These are phyloP conservation scores for Manis javanica DNA, from an alignment of 2,797 vertebrate genomes.

Conservation along the genomic window DNA sequence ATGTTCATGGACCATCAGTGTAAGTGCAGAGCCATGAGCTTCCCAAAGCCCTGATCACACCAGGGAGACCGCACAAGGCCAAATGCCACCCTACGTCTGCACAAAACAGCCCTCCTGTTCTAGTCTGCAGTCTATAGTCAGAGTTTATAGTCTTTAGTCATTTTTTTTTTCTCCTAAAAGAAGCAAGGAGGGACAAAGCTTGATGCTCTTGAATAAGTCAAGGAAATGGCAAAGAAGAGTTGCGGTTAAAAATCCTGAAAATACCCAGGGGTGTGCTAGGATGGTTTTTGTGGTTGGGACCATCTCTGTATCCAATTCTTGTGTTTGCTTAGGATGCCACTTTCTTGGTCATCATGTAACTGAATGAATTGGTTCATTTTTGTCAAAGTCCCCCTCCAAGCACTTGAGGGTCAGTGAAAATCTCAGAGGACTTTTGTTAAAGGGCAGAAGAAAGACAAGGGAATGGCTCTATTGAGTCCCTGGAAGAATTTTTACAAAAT, in stretches of 20 bases:
- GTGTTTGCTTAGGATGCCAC: neutral
- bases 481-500: neutral
- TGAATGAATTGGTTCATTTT: neutral
- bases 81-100: rapidly evolving
- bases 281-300: neutral
- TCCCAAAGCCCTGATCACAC: too few species aligned
- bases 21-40: neutral
- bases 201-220: neutral
- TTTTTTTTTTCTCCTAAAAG: neutral
- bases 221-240: neutral
- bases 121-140: neutral
- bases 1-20: neutral
- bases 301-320: neutral
- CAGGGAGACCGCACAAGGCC: neutral
- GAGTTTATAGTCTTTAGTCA: neutral
- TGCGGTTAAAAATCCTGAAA: neutral
- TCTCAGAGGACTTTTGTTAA: neutral
- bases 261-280: neutral
- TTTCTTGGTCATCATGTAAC: neutral
- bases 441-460: neutral
- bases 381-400: neutral
- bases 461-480: neutral
- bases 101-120: neutral
- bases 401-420: neutral
- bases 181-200: neutral